phyloP scores from a whole-genome alignment of 2,797 vertebrate species.

The Acipenser transmontanus region DNA sequence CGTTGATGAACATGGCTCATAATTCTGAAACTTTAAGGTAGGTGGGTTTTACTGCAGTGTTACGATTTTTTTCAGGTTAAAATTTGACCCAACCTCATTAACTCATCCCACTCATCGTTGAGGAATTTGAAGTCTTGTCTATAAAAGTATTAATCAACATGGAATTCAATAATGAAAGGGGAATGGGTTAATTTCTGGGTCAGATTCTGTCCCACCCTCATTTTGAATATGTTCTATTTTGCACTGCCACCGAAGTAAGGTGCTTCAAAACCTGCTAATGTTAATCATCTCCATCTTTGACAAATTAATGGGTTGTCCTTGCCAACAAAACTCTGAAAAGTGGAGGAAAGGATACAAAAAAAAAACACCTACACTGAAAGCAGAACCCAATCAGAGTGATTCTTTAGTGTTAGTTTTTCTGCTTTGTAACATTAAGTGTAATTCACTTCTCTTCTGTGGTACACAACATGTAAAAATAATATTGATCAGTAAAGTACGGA shows the following conservation, averaged over 20 bases:
- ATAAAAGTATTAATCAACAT: no score
- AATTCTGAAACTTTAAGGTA: no score
- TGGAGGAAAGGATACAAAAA: not conserved
- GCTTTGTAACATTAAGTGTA: slow-evolving; percentile 15
- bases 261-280: slow-evolving; percentile 15
- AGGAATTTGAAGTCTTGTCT: no score
- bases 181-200: no score
- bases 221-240: slow-evolving; percentile 11
- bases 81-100: no score
- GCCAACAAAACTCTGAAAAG: slow-evolving; percentile 19
- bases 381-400: not conserved
- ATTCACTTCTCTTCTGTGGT: slow-evolving; percentile 34
- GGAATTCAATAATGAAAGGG: no score
- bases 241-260: slow-evolving; percentile 10
- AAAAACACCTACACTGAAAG: not conserved
- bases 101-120: no score
- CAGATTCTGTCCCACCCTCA: no score
- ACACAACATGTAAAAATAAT: slow-evolving; percentile 54
- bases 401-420: slow-evolving; percentile 3
- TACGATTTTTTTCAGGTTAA: no score
- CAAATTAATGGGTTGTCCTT: slow-evolving; percentile 21
- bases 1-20: no score
- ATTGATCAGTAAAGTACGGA: slow-evolving; percentile 10
- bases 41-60: no score
- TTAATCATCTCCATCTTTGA: slow-evolving; percentile 16